Evolutionary conservation across 1,140 invertebrate genomes (phyloP).

Genomic region (Pinna nobilis): DNA sequence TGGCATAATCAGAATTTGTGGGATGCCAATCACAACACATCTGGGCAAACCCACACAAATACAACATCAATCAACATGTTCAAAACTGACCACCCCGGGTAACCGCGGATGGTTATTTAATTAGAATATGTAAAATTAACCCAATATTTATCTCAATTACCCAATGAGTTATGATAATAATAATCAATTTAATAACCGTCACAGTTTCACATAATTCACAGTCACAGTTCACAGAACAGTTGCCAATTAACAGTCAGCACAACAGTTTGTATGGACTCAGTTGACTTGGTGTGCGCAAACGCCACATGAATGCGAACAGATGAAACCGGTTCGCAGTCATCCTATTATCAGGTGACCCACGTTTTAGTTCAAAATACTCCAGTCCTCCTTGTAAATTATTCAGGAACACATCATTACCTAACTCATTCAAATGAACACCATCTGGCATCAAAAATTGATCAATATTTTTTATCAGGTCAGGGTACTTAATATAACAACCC

Average conservation of each 20-base stretch:
- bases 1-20: not conserved
- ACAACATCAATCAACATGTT: not conserved
- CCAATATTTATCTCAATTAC: too few relatives aligned
- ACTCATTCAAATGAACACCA: not conserved
- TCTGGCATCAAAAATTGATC: not conserved
- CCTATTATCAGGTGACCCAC: not conserved
- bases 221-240: not conserved
- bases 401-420: not conserved
- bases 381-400: not conserved
- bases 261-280: not conserved
- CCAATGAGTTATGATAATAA: too few relatives aligned
- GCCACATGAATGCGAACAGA: not conserved
- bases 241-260: not conserved
- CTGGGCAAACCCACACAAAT: not conserved
- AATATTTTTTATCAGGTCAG: not conserved
- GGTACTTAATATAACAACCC: slow-evolving; percentile 11
- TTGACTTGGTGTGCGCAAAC: not conserved
- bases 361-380: not conserved
- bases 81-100: not conserved
- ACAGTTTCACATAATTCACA: not conserved
- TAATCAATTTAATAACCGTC: too few relatives aligned
- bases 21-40: not conserved
- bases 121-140: too few relatives aligned
- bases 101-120: not conserved
- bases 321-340: not conserved